These are phyloP conservation scores for Gallinago media DNA, from an alignment of 2,113 vertebrate genomes.

Conservation along the genomic window DNA sequence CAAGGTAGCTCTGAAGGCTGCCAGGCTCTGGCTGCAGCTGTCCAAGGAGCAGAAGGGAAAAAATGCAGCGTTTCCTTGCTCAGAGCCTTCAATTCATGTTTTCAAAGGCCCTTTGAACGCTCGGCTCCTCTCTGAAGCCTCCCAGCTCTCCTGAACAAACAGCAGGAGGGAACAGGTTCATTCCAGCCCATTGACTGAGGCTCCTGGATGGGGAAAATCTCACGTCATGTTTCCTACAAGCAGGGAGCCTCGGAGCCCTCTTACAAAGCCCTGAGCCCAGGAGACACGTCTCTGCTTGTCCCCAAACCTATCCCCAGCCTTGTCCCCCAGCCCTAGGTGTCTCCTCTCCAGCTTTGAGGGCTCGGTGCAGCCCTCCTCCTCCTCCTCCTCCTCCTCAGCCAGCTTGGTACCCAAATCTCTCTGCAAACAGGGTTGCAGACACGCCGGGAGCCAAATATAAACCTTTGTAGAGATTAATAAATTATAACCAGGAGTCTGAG, in stretches of 20 bases:
- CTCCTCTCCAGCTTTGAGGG: not conserved
- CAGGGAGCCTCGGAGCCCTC: not conserved
- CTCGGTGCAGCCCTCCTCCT: not conserved
- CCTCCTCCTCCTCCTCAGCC: not conserved
- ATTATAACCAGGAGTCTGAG: not conserved
- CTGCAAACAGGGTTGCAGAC: not conserved
- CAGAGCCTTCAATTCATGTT: slow-evolving; percentile 37
- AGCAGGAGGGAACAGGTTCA: slow-evolving; percentile 25
- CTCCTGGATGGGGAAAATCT: not conserved
- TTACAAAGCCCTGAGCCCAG: not conserved
- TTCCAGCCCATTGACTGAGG: not conserved
- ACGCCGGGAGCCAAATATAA: not conserved
- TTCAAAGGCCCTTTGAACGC: slow-evolving; percentile 52
- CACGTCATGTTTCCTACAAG: not conserved
- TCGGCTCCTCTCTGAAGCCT: not conserved
- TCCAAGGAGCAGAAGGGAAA: slow-evolving; percentile 56
- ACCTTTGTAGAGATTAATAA: not conserved
- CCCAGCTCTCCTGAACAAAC: slow-evolving; percentile 30
- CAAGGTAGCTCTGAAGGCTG: not conserved
- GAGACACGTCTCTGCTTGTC: not conserved
- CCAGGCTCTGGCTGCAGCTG: not conserved
- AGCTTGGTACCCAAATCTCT: not conserved
- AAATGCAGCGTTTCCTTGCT: not conserved
- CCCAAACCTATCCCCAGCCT: not conserved
- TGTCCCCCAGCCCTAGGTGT: not conserved